These are phyloP conservation scores for Cyclina sinensis DNA, from an alignment of 1,140 invertebrate genomes.

Conservation along the genomic window DNA sequence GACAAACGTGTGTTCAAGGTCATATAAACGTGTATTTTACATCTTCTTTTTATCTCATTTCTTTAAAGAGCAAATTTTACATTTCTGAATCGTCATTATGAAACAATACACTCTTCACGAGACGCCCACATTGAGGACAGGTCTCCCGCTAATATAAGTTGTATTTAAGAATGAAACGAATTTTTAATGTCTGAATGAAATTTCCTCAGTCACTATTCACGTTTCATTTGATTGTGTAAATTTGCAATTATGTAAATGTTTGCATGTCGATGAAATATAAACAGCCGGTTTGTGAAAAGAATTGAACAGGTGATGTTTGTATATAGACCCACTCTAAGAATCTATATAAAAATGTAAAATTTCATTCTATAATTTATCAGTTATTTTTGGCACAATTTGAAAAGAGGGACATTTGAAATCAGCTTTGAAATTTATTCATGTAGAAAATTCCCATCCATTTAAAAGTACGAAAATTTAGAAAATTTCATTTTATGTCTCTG, in stretches of 20 bases:
- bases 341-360: background rate
- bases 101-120: background rate
- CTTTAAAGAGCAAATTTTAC: too few relatives aligned
- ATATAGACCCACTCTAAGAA: background rate
- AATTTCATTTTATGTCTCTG: too few relatives aligned
- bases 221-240: background rate
- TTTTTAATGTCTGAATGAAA: slow-evolving; percentile 7
- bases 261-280: background rate
- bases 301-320: slow-evolving; percentile 16
- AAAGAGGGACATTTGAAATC: too few relatives aligned
- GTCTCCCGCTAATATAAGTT: background rate
- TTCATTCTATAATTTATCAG: background rate
- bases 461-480: too few relatives aligned
- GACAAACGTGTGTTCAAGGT: too few relatives aligned
- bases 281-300: background rate
- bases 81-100: too few relatives aligned
- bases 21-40: too few relatives aligned
- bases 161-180: slow-evolving; percentile 1
- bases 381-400: too few relatives aligned
- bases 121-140: background rate
- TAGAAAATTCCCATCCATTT: too few relatives aligned
- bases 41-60: too few relatives aligned
- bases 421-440: too few relatives aligned
- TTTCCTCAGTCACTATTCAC: background rate
- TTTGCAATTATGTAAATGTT: slow-evolving; percentile 13